Conservation (phyloP, 2,797 vertebrate species). For the Siniperca undulata region DNA sequence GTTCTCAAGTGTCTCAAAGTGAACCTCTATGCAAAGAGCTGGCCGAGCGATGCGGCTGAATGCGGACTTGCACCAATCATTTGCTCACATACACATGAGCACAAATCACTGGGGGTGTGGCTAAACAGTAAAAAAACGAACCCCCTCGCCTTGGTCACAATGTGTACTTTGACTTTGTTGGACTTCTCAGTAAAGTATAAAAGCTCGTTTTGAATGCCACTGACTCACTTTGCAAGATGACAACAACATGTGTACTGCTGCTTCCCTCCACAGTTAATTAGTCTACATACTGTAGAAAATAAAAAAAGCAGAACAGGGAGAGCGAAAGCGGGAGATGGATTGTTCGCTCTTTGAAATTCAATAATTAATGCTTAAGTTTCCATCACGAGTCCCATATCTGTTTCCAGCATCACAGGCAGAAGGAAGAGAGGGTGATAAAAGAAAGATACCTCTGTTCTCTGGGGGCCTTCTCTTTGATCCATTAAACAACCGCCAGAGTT, state of each 20-base stretch:
- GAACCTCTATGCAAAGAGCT: background rate
- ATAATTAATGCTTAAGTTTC: conserved; percentile 65
- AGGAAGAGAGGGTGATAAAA: conserved; percentile 49
- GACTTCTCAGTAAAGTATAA: conserved; percentile 18
- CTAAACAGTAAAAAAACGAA: background rate
- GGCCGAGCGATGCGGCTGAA: background rate
- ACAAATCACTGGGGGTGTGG: background rate
- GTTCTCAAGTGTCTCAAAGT: conserved; percentile 11
- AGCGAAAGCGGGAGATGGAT: background rate
- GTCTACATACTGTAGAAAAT: conserved; percentile 1
- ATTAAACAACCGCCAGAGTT: conserved; percentile 22
- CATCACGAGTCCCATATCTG: conserved; percentile 40
- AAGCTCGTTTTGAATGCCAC: conserved; percentile 40
- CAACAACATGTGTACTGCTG: conserved; percentile 23
- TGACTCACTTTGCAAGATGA: conserved; percentile 34
- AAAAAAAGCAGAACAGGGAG: background rate
- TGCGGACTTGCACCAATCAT: background rate
- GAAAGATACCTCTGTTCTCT: conserved; percentile 30
- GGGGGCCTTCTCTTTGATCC: conserved; percentile 36
- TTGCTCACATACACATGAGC: background rate
- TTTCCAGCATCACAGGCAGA: conserved; percentile 44
- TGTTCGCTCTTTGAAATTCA: conserved; percentile 62
- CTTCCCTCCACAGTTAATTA: conserved; percentile 44
- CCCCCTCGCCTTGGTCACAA: background rate
- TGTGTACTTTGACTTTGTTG: background rate